Percentiles rank a stretch among this genome's conserved stretches.
Conservation (phyloP, 2,113 vertebrate species). For the Onychostoma macrolepis region DNA sequence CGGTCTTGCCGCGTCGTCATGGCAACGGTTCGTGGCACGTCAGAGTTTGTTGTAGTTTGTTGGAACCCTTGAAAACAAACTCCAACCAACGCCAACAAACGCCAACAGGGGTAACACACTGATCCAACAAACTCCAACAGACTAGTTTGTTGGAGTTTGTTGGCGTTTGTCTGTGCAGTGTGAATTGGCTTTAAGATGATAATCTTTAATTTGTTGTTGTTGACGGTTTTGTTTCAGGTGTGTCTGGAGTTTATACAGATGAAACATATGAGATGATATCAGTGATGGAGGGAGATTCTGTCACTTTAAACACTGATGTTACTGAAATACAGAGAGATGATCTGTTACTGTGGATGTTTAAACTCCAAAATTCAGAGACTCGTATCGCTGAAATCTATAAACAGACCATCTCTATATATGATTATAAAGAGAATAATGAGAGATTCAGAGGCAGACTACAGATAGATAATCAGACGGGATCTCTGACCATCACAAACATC, state of each 20-base stretch:
- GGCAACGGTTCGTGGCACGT: no score
- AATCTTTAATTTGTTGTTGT: neutral
- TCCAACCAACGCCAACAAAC: no score
- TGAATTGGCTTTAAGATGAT: no score
- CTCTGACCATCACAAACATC: constrained; percentile 12
- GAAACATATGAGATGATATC: neutral
- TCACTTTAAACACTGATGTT: neutral
- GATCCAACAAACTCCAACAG: no score
- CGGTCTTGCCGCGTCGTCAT: no score
- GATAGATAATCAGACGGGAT: neutral
- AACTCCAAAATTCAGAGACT: neutral
- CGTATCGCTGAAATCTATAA: neutral
- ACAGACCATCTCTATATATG: neutral
- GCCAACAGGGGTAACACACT: no score
- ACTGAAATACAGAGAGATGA: neutral
- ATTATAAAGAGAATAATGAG: neutral
- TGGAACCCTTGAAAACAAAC: no score
- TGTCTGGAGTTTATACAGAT: neutral
- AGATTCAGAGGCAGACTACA: neutral
- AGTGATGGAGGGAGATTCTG: neutral
- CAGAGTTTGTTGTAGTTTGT: no score
- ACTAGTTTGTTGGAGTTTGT: no score
- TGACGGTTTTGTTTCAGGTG: neutral
- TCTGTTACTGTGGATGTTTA: neutral
- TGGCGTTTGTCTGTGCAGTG: no score